Conservation (phyloP, 2,797 vertebrate genomes). For the Myotis planiceps region DNA sequence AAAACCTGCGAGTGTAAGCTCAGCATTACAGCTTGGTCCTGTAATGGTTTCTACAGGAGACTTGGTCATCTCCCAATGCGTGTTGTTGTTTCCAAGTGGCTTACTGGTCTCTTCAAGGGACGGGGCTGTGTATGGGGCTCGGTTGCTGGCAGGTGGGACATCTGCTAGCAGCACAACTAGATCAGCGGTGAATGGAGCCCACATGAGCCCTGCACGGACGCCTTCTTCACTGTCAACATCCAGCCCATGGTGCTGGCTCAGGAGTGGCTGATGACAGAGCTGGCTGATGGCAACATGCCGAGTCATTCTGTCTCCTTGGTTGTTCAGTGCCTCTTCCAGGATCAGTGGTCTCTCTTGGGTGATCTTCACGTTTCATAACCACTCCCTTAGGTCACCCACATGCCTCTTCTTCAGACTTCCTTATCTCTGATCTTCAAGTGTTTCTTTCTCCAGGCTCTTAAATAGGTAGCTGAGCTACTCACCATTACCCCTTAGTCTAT, state of each 20-base stretch:
- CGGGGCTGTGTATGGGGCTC: not conserved
- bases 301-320: not conserved
- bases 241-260: not conserved
- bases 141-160: not conserved
- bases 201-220: too few species aligned
- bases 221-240: not conserved
- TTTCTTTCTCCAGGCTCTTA: not conserved
- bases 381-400: not conserved
- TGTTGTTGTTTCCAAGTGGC: not conserved
- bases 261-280: not conserved
- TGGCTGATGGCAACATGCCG: too few species aligned
- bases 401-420: not conserved
- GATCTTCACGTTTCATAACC: not conserved
- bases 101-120: not conserved
- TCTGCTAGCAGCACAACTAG: not conserved
- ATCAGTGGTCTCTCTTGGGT: not conserved
- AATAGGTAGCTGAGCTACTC: not conserved
- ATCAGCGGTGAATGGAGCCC: not conserved
- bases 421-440: not conserved
- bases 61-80: not conserved
- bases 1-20: constrained; percentile 28
- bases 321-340: not conserved
- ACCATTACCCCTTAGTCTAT: not conserved
- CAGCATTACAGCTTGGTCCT: not conserved
- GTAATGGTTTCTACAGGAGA: not conserved